Evolutionary conservation across 2,113 vertebrate genomes (phyloP).

Genomic region (Syrmaticus mikado): DNA sequence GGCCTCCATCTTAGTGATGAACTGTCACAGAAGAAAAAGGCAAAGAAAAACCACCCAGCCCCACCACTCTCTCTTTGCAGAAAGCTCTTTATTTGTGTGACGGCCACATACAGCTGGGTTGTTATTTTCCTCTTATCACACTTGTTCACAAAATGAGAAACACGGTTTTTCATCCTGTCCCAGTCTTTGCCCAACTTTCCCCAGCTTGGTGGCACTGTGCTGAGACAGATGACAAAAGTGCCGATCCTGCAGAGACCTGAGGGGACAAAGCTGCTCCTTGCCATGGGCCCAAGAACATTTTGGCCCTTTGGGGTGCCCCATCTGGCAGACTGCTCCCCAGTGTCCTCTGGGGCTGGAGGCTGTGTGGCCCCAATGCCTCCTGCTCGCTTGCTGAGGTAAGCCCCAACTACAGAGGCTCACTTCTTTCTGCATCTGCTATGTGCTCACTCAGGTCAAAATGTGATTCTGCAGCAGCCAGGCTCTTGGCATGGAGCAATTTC

Average conservation of each 20-base stretch:
- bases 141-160: background rate
- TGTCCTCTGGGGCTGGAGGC: background rate
- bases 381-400: background rate
- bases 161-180: background rate
- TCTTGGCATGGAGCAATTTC: background rate
- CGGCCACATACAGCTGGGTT: background rate
- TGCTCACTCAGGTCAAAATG: background rate
- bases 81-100: background rate
- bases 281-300: background rate
- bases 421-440: background rate
- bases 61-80: background rate
- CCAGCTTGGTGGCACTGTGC: background rate
- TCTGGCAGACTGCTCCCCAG: background rate
- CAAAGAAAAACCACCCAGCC: background rate
- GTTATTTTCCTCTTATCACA: background rate
- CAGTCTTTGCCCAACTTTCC: accelerated
- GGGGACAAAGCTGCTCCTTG: background rate
- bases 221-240: background rate
- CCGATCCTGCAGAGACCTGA: background rate
- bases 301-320: background rate
- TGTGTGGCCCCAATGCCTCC: too few species aligned
- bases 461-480: background rate
- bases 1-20: background rate
- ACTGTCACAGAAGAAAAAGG: background rate
- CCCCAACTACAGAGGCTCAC: accelerated